phyloP scores from a whole-genome alignment of 1,140 invertebrate species.

The Eriocheir sinensis region DNA sequence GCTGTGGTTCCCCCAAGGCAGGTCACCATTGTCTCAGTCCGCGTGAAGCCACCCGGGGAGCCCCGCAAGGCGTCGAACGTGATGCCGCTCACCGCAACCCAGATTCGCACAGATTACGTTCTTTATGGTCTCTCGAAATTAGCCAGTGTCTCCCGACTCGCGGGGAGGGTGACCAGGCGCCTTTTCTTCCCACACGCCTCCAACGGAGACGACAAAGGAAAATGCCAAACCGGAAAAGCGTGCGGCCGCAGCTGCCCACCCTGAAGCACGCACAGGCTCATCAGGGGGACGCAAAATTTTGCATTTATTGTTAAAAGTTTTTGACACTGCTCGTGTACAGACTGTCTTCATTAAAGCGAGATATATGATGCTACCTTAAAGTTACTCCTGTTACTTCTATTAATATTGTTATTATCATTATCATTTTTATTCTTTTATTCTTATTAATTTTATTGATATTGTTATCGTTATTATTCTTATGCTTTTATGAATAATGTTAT shows the following conservation, averaged over 20 bases:
- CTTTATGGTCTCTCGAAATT: slow-evolving; percentile 25
- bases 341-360: too few species aligned
- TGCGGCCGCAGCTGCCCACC: not conserved
- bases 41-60: not conserved
- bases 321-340: too few species aligned
- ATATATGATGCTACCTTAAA: too few species aligned
- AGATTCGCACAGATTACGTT: not conserved
- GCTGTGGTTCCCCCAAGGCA: not conserved
- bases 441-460: too few species aligned
- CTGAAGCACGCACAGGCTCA: not conserved
- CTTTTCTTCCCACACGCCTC: not conserved
- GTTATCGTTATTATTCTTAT: too few species aligned
- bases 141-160: not conserved
- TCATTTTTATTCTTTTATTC: too few species aligned
- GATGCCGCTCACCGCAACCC: not conserved
- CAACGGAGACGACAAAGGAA: not conserved
- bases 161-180: not conserved
- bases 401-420: too few species aligned
- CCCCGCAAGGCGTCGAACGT: not conserved
- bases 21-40: not conserved
- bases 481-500: too few species aligned
- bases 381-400: too few species aligned
- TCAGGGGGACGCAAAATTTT: not conserved
- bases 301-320: too few species aligned
- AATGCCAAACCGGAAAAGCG: not conserved